Evolutionary conservation across 2,113 vertebrate genomes (phyloP).

Genomic region (Neotragus pygmaeus): DNA sequence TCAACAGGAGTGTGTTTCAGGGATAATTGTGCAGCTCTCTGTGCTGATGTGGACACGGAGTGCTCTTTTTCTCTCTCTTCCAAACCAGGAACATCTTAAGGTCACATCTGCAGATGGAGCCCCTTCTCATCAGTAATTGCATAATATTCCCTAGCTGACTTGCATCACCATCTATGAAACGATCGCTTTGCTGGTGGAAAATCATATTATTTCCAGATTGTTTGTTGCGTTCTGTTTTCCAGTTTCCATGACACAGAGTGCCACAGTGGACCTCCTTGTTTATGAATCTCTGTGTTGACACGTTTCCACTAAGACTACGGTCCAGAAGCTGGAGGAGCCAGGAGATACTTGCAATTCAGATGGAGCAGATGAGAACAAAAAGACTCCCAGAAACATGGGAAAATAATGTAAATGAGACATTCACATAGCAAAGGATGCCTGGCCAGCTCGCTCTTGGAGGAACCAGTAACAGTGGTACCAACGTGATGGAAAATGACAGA

Average conservation of each 20-base stretch:
- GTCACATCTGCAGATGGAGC: fast-evolving
- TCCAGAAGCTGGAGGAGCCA: not conserved
- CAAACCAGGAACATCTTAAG: not conserved
- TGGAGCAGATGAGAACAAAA: not conserved
- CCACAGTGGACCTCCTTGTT: not conserved
- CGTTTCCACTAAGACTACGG: not conserved
- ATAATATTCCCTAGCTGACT: fast-evolving
- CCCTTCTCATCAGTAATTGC: not conserved
- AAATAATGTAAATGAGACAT: not conserved
- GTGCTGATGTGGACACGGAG: fast-evolving
- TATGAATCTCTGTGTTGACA: not conserved
- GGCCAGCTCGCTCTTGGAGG: fast-evolving
- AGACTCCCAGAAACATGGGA: not conserved
- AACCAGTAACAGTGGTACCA: fast-evolving
- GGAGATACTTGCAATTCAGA: not conserved
- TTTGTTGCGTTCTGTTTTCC: not conserved
- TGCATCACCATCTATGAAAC: fast-evolving
- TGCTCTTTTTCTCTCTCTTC: not conserved
- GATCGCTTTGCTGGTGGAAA: not conserved
- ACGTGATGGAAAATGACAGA: fast-evolving
- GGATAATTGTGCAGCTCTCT: fast-evolving
- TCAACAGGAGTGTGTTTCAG: fast-evolving
- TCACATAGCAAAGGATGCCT: fast-evolving
- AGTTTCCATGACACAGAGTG: not conserved
- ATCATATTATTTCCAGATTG: not conserved